phyloP scores from a whole-genome alignment of 2,113 vertebrate genomes.

The Pomatorhinus ruficollis region DNA sequence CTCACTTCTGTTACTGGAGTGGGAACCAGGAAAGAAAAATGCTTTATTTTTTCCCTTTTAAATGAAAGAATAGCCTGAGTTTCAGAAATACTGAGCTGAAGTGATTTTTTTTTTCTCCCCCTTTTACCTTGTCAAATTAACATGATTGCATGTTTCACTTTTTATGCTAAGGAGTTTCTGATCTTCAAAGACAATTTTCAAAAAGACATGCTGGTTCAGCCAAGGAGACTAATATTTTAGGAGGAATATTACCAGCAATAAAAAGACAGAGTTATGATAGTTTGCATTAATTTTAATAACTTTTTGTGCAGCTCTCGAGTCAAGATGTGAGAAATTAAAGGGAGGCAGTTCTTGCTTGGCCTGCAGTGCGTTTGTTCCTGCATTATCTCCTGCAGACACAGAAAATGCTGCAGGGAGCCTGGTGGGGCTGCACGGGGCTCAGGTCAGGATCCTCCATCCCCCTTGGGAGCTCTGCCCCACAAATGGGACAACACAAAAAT shows the following conservation, averaged over 20 bases:
- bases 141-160: conserved; percentile 57
- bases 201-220: conserved; percentile 51
- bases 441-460: not conserved
- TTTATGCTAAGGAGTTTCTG: conserved; percentile 57
- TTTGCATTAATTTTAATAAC: conserved; percentile 76
- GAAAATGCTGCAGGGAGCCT: not conserved
- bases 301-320: conserved; percentile 53
- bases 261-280: conserved; percentile 71
- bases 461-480: not conserved
- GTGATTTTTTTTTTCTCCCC: not conserved
- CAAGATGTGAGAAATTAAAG: conserved; percentile 59
- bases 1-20: not conserved
- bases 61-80: conserved; percentile 43
- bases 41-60: not conserved
- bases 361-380: conserved; percentile 15
- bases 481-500: not conserved
- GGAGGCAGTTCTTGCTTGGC: conserved; percentile 34
- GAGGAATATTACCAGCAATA: conserved; percentile 68
- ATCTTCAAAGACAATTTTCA: conserved; percentile 67
- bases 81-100: conserved; percentile 34
- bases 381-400: not conserved
- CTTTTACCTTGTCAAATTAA: conserved; percentile 60
- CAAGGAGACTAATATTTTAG: conserved; percentile 72
- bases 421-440: not conserved
- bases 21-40: conserved; percentile 8